These are phyloP conservation scores for Anguilla obscura DNA, from an alignment of 2,797 vertebrate genomes.

Conservation along the genomic window DNA sequence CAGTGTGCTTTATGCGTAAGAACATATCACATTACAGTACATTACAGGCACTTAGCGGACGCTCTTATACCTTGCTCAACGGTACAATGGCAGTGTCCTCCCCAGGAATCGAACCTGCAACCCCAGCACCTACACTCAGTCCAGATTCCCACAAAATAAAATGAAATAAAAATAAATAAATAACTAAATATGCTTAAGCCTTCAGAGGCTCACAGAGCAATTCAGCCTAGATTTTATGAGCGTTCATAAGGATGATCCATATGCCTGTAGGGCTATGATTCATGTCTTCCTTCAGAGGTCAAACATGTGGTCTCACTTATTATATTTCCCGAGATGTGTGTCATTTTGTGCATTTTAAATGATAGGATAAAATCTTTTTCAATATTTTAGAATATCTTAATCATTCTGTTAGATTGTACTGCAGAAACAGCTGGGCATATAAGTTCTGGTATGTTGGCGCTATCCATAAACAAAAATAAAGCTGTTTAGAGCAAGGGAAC, in stretches of 20 bases:
- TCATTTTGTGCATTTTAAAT: background rate
- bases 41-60: no score
- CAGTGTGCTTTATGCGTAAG: no score
- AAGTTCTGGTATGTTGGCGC: background rate
- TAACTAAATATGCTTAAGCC: background rate
- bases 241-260: background rate
- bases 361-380: background rate
- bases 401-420: background rate
- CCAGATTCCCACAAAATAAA: background rate
- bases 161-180: background rate
- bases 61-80: no score
- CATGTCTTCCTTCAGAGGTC: background rate
- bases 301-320: background rate
- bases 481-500: background rate
- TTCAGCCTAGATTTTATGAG: background rate
- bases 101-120: no score
- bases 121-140: constrained; percentile 6
- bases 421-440: background rate
- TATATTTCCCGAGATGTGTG: background rate
- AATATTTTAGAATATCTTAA: background rate
- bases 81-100: no score
- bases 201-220: background rate
- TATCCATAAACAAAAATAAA: background rate
- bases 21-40: no score
- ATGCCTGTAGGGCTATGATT: background rate